Conservation (phyloP, 2,888 invertebrate species). For the Tipula helvola region DNA sequence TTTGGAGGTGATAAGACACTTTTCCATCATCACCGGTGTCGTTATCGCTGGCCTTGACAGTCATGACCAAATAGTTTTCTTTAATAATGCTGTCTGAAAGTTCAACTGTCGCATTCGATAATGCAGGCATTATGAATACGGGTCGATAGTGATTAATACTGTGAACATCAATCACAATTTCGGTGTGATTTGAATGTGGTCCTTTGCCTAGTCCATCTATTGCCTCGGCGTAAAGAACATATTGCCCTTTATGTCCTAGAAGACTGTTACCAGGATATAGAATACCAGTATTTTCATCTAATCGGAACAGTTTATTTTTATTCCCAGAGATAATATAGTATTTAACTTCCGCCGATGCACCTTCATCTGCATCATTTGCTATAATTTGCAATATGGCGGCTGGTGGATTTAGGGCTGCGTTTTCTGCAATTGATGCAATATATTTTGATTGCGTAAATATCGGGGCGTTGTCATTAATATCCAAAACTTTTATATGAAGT, state of each 20-base stretch:
- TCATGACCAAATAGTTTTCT: slow-evolving; percentile 59
- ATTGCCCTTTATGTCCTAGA: slow-evolving; percentile 43
- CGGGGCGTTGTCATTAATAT: slow-evolving; percentile 84
- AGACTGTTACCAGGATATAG: slow-evolving; percentile 66
- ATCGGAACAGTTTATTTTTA: slow-evolving; percentile 53
- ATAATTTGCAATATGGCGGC: slow-evolving; percentile 69
- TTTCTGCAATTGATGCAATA: slow-evolving; percentile 71
- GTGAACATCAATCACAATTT: slow-evolving; percentile 62
- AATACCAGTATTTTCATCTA: slow-evolving; percentile 67
- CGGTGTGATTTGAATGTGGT: slow-evolving; percentile 50
- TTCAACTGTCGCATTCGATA: slow-evolving; percentile 62
- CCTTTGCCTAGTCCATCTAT: slow-evolving; percentile 60
- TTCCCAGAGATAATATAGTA: slow-evolving; percentile 61
- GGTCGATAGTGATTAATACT: slow-evolving; percentile 76
- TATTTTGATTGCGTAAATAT: slow-evolving; percentile 66
- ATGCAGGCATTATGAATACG: slow-evolving; percentile 62
- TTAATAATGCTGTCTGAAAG: slow-evolving; percentile 53
- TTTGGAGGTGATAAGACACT: slow-evolving; percentile 71
- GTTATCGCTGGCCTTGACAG: slow-evolving; percentile 68
- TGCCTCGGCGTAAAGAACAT: slow-evolving; percentile 57
- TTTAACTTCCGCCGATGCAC: slow-evolving; percentile 59
- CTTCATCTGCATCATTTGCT: slow-evolving; percentile 71
- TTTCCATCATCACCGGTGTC: slow-evolving; percentile 75
- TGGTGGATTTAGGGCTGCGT: slow-evolving; percentile 65
- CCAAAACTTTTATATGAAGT: slow-evolving; percentile 62